A percentile compares a stretch with the other conserved stretches of the same genome.
These are phyloP conservation scores for Philypnodon macrostomus DNA, from an alignment of 2,797 vertebrate genomes.

Conservation along the genomic window DNA sequence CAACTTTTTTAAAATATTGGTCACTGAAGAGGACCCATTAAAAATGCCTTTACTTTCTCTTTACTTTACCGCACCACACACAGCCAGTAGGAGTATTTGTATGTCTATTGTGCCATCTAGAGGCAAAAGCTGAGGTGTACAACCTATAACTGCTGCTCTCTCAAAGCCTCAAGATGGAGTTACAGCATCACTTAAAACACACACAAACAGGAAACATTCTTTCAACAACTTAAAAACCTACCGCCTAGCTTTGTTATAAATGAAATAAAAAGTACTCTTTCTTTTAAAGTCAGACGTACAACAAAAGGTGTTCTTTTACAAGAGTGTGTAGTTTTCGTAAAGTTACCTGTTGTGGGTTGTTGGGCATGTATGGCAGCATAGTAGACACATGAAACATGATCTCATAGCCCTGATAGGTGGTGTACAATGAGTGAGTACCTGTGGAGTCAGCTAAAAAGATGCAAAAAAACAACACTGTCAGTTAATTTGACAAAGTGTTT, in stretches of 20 bases:
- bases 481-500: neutral
- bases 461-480: neutral
- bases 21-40: neutral
- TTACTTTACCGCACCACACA: neutral
- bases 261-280: neutral
- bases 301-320: too few species aligned
- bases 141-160: constrained; percentile 8
- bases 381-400: constrained; percentile 98
- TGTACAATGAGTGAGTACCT: constrained; percentile 93
- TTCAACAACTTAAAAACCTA: too few species aligned
- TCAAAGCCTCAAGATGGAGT: constrained; percentile 62
- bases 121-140: constrained; percentile 33
- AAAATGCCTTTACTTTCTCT: neutral
- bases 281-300: too few species aligned
- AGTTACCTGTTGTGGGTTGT: constrained; percentile 94
- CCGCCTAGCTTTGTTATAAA: too few species aligned
- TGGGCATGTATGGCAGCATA: constrained; percentile 94
- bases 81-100: constrained; percentile 5
- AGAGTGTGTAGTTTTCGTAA: too few species aligned
- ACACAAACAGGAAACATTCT: neutral
- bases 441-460: constrained; percentile 87
- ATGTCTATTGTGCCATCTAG: constrained; percentile 67
- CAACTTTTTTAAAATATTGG: neutral
- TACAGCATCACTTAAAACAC: constrained; percentile 43
- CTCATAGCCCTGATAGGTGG: constrained; percentile 91